phyloP scores from a whole-genome alignment of 2,113 vertebrate genomes.

The Trachemys scripta region DNA sequence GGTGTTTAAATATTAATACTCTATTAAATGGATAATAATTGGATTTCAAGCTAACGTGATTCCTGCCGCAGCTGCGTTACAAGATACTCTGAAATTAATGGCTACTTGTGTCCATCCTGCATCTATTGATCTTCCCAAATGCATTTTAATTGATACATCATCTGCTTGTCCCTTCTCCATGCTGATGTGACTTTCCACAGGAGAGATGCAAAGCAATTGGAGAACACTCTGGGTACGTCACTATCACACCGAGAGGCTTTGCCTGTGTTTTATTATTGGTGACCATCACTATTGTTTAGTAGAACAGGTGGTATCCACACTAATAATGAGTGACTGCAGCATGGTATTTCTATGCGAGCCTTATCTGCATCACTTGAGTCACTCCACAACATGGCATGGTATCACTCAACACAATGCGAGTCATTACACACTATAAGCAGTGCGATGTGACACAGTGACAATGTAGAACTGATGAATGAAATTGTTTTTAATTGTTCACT shows the following conservation, averaged over 20 bases:
- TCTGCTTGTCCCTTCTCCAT: background rate
- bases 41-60: background rate
- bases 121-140: conserved; percentile 55
- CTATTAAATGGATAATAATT: conserved; percentile 34
- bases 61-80: conserved; percentile 24
- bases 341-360: background rate
- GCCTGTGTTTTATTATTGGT: background rate
- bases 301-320: background rate
- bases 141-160: conserved; percentile 57
- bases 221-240: background rate
- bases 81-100: conserved; percentile 28
- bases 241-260: background rate
- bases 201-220: background rate
- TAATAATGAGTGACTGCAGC: background rate
- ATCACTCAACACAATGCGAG: too few relatives aligned
- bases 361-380: background rate
- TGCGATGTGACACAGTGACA: too few relatives aligned
- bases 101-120: conserved; percentile 16
- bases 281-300: background rate
- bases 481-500: too few relatives aligned
- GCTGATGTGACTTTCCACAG: background rate
- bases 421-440: too few relatives aligned
- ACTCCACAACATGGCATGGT: background rate
- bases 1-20: conserved; percentile 50
- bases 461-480: too few relatives aligned